These are phyloP conservation scores for Scomber colias DNA, from an alignment of 2,113 vertebrate species.

Conservation along the genomic window DNA sequence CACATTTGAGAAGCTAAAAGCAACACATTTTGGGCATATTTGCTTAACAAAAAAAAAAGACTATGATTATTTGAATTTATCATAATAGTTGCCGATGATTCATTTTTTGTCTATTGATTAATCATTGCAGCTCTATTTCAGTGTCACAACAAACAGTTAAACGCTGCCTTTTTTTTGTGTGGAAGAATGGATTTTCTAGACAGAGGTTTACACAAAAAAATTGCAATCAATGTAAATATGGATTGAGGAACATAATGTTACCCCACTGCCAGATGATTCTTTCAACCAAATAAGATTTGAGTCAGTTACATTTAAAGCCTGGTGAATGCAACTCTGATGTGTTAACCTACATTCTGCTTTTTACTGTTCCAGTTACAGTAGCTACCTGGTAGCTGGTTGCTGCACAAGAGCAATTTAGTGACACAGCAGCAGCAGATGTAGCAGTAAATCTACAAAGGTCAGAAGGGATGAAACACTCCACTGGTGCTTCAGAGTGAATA, in stretches of 20 bases:
- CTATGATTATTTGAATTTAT: too few species aligned
- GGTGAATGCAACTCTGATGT: not conserved
- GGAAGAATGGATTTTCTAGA: not conserved
- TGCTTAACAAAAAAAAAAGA: too few species aligned
- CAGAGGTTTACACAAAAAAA: not conserved
- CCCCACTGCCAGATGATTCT: not conserved
- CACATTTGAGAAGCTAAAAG: too few species aligned
- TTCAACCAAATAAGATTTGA: not conserved
- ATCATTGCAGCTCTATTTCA: not conserved
- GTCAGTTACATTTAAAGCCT: not conserved
- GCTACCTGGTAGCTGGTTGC: conserved; percentile 4
- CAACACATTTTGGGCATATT: too few species aligned
- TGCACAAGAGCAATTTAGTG: conserved; percentile 25
- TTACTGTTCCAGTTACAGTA: conserved; percentile 22
- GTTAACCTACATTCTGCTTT: conserved; percentile 12
- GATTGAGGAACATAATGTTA: not conserved
- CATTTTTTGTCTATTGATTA: too few species aligned
- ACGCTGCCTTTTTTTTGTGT: not conserved
- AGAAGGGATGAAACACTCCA: conserved; percentile 5
- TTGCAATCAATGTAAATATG: not conserved
- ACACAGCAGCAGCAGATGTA: conserved; percentile 22
- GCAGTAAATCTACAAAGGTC: conserved; percentile 16
- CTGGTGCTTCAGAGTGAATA: conserved; percentile 12
- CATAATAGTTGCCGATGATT: too few species aligned
- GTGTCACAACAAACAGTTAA: not conserved